Evolutionary conservation across 2,113 vertebrate species (phyloP).

Genomic region (Indicator maculatus): DNA sequence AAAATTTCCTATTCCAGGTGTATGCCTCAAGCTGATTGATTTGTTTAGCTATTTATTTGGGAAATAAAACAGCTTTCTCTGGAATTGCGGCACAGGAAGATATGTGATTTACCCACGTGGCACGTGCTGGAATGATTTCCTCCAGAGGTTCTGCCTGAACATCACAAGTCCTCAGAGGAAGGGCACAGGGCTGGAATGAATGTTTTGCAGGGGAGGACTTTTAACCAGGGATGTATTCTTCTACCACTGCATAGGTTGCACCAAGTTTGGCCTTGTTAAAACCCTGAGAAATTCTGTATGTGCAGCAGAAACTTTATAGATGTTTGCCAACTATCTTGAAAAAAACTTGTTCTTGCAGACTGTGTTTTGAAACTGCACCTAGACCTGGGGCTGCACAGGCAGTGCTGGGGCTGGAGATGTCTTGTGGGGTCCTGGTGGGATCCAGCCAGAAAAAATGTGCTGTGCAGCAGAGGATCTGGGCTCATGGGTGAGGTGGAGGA

Average conservation of each 20-base stretch:
- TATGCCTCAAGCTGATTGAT: slow-evolving; percentile 45
- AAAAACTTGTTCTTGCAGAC: not conserved
- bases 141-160: not conserved
- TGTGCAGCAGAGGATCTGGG: not conserved
- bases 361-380: not conserved
- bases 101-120: not conserved
- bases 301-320: not conserved
- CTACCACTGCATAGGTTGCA: not conserved
- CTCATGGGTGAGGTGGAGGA: not conserved
- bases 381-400: not conserved
- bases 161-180: not conserved
- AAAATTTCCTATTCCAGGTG: slow-evolving; percentile 38
- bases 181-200: not conserved
- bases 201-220: not conserved
- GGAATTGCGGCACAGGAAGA: not conserved
- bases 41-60: slow-evolving; percentile 24
- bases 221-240: not conserved
- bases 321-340: not conserved
- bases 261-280: not conserved
- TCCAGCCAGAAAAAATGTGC: not conserved
- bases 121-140: not conserved
- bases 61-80: not conserved
- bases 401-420: not conserved
- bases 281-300: not conserved
- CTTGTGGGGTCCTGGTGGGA: not conserved